phyloP scores from a whole-genome alignment of 2,888 invertebrate species.

The Agonum fuliginosum region DNA sequence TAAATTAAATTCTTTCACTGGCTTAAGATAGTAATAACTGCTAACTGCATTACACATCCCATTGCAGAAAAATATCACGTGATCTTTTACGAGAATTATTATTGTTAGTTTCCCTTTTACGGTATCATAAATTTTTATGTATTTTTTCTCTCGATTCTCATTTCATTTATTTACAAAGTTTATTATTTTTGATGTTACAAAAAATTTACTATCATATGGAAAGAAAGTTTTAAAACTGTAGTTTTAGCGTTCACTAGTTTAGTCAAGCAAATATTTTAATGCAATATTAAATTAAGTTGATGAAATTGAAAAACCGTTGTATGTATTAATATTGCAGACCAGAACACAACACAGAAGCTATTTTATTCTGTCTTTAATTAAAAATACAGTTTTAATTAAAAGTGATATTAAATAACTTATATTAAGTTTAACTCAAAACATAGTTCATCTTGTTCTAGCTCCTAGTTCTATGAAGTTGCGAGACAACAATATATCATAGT shows the following conservation, averaged over 20 bases:
- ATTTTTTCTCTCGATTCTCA: conserved; percentile 12
- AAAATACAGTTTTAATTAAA: too few relatives aligned
- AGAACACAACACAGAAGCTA: too few relatives aligned
- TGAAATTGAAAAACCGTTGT: too few relatives aligned
- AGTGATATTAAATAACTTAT: too few relatives aligned
- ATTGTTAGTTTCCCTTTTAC: conserved; percentile 33
- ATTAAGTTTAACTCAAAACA: too few relatives aligned
- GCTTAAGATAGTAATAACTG: too few relatives aligned
- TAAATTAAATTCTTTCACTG: conserved; percentile 31
- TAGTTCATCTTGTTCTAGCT: neutral
- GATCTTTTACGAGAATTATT: conserved; percentile 41
- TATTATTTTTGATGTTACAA: conserved; percentile 1
- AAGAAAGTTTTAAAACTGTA: conserved; percentile 2
- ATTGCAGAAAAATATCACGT: neutral
- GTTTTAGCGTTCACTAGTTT: neutral
- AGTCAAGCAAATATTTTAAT: too few relatives aligned
- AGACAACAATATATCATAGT: neutral
- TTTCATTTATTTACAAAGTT: conserved; percentile 39
- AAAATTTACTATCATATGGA: conserved; percentile 14
- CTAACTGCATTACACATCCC: neutral
- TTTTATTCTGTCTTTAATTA: too few relatives aligned
- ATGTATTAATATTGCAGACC: too few relatives aligned
- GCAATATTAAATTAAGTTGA: too few relatives aligned
- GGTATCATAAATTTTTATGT: conserved; percentile 8
- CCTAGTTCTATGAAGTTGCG: neutral